These are phyloP conservation scores for Rhynchopsitta pachyrhyncha DNA, from an alignment of 2,113 vertebrate species.

Conservation along the genomic window DNA sequence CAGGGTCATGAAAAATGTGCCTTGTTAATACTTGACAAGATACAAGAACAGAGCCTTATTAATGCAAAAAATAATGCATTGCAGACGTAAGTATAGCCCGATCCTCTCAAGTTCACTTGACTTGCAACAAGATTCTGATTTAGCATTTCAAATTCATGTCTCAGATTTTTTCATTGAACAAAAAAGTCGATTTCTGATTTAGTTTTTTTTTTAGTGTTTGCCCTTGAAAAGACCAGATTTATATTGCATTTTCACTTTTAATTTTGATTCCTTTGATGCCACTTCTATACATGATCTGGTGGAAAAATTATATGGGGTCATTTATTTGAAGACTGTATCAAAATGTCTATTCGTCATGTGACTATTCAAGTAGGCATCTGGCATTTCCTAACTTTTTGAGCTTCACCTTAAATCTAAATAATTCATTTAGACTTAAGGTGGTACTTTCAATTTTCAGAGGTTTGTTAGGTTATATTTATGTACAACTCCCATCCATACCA, in stretches of 20 bases:
- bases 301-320: not conserved
- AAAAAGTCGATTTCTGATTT: not conserved
- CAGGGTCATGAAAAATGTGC: constrained; percentile 96
- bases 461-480: not conserved
- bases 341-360: not conserved
- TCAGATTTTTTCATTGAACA: not conserved
- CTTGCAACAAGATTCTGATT: not conserved
- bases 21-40: constrained; percentile 92
- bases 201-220: not conserved
- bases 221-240: not conserved
- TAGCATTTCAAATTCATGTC: not conserved
- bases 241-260: not conserved
- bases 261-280: not conserved
- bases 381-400: not conserved
- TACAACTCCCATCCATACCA: not conserved
- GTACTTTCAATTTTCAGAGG: not conserved
- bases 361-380: not conserved
- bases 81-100: constrained; percentile 88
- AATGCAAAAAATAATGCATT: constrained; percentile 89
- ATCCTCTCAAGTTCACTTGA: not conserved
- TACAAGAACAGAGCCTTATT: constrained; percentile 86
- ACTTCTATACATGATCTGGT: not conserved
- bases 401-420: not conserved
- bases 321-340: not conserved
- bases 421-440: not conserved